These are phyloP conservation scores for Resseliella maxima DNA, from an alignment of 2,888 invertebrate species.

Conservation along the genomic window DNA sequence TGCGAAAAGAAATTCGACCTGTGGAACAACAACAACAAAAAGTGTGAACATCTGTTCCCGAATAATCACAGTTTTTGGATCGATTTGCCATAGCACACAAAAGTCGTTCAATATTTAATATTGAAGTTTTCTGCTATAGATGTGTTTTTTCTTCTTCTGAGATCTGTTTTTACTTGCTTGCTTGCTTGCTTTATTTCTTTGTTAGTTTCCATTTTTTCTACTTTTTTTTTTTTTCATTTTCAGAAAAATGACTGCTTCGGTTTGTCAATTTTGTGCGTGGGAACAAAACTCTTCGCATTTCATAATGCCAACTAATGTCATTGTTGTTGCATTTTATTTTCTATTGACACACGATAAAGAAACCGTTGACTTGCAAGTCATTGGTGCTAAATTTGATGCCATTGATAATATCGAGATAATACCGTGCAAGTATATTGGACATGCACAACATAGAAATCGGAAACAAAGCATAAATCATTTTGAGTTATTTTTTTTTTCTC, in stretches of 20 bases:
- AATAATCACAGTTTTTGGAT: neutral
- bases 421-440: neutral
- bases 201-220: too few relatives aligned
- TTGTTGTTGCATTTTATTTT: neutral
- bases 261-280: slow-evolving; percentile 26
- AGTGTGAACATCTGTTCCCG: slow-evolving; percentile 10
- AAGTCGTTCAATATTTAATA: neutral
- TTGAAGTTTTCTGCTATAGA: neutral
- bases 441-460: neutral
- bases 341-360: neutral
- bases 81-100: neutral
- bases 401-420: slow-evolving; percentile 13
- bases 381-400: slow-evolving; percentile 23
- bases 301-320: neutral
- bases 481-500: neutral
- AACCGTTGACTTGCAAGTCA: slow-evolving; percentile 24
- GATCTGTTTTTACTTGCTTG: too few relatives aligned
- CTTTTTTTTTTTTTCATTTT: too few relatives aligned
- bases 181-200: too few relatives aligned
- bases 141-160: neutral
- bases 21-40: neutral
- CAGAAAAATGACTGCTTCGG: neutral
- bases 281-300: neutral
- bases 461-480: slow-evolving; percentile 31
- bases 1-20: neutral